Conservation (phyloP, 2,113 vertebrate genomes). For the Montifringilla adamsi region DNA sequence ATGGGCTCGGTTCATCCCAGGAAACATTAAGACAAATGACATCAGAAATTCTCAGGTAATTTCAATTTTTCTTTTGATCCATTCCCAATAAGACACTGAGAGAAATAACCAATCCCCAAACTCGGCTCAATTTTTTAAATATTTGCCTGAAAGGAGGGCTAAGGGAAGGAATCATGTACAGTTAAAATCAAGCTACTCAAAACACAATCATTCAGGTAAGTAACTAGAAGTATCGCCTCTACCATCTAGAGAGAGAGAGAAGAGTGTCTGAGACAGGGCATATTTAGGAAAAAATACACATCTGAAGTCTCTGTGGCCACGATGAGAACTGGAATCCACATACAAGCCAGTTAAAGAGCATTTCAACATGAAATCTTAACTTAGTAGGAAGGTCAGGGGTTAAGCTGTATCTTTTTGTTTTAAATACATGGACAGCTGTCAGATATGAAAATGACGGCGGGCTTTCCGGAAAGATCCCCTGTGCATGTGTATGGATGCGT, state of each 20-base stretch:
- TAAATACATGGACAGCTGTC: slow-evolving; percentile 51
- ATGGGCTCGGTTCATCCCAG: not conserved
- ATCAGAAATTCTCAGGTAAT: not conserved
- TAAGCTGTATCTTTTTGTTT: slow-evolving; percentile 60
- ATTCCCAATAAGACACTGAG: slow-evolving; percentile 11
- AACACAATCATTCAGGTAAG: slow-evolving; percentile 65
- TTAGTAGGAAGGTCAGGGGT: slow-evolving; percentile 53
- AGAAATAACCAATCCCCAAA: slow-evolving; percentile 29
- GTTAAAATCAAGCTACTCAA: slow-evolving; percentile 64
- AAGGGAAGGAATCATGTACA: slow-evolving; percentile 31
- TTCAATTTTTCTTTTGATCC: slow-evolving; percentile 41
- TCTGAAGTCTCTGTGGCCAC: slow-evolving; percentile 64
- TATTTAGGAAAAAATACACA: slow-evolving; percentile 59
- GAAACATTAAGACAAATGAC: slow-evolving; percentile 18
- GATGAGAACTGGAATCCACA: slow-evolving; percentile 67
- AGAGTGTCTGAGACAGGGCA: slow-evolving; percentile 52
- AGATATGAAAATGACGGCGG: slow-evolving; percentile 38
- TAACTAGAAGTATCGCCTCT: slow-evolving; percentile 62
- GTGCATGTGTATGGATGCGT: slow-evolving; percentile 39
- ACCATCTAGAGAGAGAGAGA: slow-evolving; percentile 63
- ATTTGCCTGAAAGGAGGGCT: slow-evolving; percentile 32
- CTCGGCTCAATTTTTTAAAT: slow-evolving; percentile 38
- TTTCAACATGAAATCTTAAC: slow-evolving; percentile 66
- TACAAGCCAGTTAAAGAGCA: slow-evolving; percentile 60
- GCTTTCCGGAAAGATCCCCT: slow-evolving; percentile 55